Conservation (phyloP, 2,888 invertebrate species). For the Tholera decimalis region DNA sequence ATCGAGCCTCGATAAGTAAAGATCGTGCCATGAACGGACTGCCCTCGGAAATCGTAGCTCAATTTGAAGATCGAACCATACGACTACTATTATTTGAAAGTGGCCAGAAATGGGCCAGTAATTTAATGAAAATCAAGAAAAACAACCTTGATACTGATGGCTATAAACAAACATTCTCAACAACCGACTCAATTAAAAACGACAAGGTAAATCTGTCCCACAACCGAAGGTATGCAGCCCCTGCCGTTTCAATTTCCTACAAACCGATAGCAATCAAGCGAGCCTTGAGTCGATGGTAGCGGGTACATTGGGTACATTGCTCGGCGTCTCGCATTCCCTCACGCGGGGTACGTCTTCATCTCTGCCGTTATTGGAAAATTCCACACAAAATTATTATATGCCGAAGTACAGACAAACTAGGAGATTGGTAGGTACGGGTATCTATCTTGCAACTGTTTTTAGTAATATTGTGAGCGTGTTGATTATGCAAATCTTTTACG, state of each 20-base stretch:
- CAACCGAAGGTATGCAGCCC: slow-evolving; percentile 44
- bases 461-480: neutral
- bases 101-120: neutral
- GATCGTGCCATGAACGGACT: no score
- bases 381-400: slow-evolving; percentile 72
- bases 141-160: neutral
- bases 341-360: slow-evolving; percentile 72
- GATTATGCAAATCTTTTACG: neutral
- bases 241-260: slow-evolving; percentile 57
- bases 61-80: no score
- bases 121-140: neutral
- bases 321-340: slow-evolving; percentile 68
- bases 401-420: slow-evolving; percentile 31
- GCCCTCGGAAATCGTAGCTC: no score
- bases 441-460: neutral
- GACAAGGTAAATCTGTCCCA: slow-evolving; percentile 33
- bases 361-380: slow-evolving; percentile 79
- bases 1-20: no score
- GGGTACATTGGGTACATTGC: slow-evolving; percentile 61
- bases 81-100: no score
- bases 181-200: slow-evolving; percentile 26
- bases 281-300: slow-evolving; percentile 33
- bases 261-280: slow-evolving; percentile 55
- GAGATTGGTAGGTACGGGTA: neutral
- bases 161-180: slow-evolving; percentile 2